Evolutionary conservation across 2,113 vertebrate species (phyloP).

Genomic region (Ginglymostoma cirratum): DNA sequence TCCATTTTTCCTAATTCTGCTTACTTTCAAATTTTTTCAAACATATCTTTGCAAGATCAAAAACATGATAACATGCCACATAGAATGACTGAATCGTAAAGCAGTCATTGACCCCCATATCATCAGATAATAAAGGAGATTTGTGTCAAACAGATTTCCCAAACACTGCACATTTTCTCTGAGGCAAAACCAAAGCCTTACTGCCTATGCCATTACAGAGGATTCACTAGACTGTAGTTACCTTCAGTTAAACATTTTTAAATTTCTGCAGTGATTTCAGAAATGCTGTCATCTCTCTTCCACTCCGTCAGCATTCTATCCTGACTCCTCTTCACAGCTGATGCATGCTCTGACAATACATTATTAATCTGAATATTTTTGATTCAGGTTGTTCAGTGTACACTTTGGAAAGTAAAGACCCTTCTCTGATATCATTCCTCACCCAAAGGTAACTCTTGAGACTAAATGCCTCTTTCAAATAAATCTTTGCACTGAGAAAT

Average conservation of each 20-base stretch:
- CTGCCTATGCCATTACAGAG: neutral
- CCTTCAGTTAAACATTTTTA: neutral
- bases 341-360: neutral
- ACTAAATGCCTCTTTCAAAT: neutral
- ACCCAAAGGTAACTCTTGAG: neutral
- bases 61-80: neutral
- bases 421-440: neutral
- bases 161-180: neutral
- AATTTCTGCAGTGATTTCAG: neutral
- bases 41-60: neutral
- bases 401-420: neutral
- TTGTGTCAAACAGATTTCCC: neutral
- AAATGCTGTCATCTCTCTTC: neutral
- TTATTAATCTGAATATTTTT: neutral
- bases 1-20: neutral
- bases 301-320: neutral
- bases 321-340: neutral
- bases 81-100: neutral
- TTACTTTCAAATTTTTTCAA: neutral
- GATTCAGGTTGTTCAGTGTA: neutral
- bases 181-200: neutral
- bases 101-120: neutral
- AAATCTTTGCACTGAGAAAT: neutral
- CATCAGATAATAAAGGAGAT: neutral
- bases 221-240: neutral